These are phyloP conservation scores for Synodontis membranacea DNA, from an alignment of 2,113 vertebrate species.

Conservation along the genomic window DNA sequence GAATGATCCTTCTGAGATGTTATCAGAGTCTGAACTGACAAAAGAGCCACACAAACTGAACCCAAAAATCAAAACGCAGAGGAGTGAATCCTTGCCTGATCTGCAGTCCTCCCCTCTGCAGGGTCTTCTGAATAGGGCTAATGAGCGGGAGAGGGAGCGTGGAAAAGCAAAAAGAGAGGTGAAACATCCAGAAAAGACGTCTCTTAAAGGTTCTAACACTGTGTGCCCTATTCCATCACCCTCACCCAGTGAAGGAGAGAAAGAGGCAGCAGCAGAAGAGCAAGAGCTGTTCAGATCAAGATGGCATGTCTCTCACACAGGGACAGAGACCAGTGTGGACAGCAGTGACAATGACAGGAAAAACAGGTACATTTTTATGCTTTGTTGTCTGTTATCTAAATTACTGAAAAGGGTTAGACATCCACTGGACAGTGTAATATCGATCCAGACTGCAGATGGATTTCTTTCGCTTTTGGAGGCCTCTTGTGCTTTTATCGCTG, in stretches of 20 bases:
- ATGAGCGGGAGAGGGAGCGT: constrained; percentile 55
- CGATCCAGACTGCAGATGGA: neutral
- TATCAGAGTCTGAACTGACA: constrained; percentile 58
- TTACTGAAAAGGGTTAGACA: neutral
- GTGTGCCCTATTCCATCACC: constrained; percentile 51
- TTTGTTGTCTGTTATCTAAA: neutral
- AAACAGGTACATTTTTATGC: constrained; percentile 56
- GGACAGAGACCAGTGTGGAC: constrained; percentile 69
- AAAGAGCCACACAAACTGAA: neutral
- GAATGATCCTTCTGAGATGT: constrained; percentile 29
- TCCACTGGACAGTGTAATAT: neutral
- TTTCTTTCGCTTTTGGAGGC: neutral
- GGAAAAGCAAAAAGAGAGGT: constrained; percentile 41
- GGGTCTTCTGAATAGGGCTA: constrained; percentile 65
- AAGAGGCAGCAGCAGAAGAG: constrained; percentile 59
- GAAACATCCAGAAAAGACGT: neutral
- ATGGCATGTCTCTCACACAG: constrained; percentile 55
- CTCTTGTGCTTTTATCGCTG: neutral
- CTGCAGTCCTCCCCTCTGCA: constrained; percentile 54
- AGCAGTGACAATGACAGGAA: constrained; percentile 63
- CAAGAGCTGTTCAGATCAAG: constrained; percentile 52
- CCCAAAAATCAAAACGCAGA: constrained; percentile 57
- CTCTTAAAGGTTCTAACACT: constrained; percentile 39
- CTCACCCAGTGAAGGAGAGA: constrained; percentile 57
- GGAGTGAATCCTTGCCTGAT: constrained; percentile 61